Evolutionary conservation across 2,797 vertebrate species (phyloP), one percentile per base, ranked within the genome.

Genomic region (Danio tinwini): DNA sequence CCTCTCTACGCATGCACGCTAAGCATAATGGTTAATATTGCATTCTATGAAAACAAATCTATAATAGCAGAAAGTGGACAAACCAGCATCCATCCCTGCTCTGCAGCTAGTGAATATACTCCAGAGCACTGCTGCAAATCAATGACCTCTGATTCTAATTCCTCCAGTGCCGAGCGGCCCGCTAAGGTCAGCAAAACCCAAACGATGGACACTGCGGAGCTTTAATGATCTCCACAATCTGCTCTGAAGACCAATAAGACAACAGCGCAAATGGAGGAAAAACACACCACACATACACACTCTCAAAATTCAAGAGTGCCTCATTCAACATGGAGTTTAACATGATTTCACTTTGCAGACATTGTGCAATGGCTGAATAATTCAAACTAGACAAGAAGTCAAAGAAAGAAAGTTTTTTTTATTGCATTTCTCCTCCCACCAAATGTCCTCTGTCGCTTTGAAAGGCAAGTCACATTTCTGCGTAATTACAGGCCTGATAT

Each of bases 401-500:
- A 77, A 29, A 74, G 71, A 81, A 82, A 70, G 59, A 16, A n/a
- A 9, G 16, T 56, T 76, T 80, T 76, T 80, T 58, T 53, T 14
- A 73, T 4, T 6, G 21, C 17, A 7, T 55, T 62, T 62, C 63
- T 49, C 79, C 67, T 71, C 73, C 56, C 65, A 81, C 44, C 73
- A 62, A 59, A 77, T 65, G 67, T 78, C 55, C 52, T 53, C 14
- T 40, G 21, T n/a, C 17, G 17, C 53, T 80, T 73, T 29, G 11
- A 72, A 82, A 83, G 70, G 21, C 40, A 56, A 78, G 73, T 82
- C 72, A 44, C 55, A 72, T 83, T 81, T 80, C 78, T 74, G 73
- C 39, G 53, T 82, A 86, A 85, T 83, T 83, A 85, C 76, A 85
- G 73, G 73, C 83, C 53, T 74, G 7, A 73, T 39, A 73, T 64